These are phyloP conservation scores for Eriosoma lanigerum DNA, from an alignment of 1,140 invertebrate species.

Conservation along the genomic window DNA sequence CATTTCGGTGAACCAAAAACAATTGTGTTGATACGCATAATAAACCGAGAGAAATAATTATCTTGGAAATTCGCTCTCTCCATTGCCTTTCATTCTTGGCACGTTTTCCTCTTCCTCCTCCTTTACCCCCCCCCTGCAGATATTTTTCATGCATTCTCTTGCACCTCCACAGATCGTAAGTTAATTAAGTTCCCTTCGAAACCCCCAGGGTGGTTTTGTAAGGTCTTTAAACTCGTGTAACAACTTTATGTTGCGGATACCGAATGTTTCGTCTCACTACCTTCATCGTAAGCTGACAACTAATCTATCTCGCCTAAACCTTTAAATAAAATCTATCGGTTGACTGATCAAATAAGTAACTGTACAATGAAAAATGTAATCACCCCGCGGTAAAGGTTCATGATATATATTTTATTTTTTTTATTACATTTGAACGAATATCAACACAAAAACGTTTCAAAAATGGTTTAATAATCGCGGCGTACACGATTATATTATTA, in stretches of 20 bases:
- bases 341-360: too few relatives aligned
- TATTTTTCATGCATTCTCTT: too few relatives aligned
- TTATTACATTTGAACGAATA: too few relatives aligned
- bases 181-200: background rate
- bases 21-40: constrained; percentile 17
- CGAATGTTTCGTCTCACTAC: background rate
- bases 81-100: background rate
- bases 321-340: too few relatives aligned
- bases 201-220: background rate
- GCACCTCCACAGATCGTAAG: background rate
- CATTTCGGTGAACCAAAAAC: background rate
- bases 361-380: too few relatives aligned
- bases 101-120: background rate
- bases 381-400: too few relatives aligned
- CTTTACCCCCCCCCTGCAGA: background rate
- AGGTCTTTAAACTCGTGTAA: background rate
- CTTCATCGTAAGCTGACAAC: background rate
- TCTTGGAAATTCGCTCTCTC: background rate
- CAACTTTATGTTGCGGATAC: background rate
- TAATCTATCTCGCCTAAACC: too few relatives aligned
- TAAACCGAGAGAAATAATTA: background rate
- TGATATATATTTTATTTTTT: too few relatives aligned
- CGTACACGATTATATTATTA: too few relatives aligned
- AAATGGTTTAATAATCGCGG: too few relatives aligned
- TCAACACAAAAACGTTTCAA: too few relatives aligned